These are phyloP conservation scores for Vanessa atalanta DNA, from an alignment of 1,140 invertebrate species.

Conservation along the genomic window DNA sequence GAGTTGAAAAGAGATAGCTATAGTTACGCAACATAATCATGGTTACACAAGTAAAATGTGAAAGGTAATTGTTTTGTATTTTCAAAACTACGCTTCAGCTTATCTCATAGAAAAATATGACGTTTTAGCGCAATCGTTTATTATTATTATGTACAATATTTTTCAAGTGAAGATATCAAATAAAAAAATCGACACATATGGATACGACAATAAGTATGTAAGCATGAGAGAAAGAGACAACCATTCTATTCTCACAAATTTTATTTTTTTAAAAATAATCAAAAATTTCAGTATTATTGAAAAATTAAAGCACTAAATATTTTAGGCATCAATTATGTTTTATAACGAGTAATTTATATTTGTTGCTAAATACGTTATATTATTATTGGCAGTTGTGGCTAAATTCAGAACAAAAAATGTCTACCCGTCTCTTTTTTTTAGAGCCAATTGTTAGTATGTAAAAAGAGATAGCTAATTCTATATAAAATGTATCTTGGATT, in stretches of 20 bases:
- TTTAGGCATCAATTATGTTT: neutral
- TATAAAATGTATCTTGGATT: neutral
- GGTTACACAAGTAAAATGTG: neutral
- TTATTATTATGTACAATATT: too few relatives aligned
- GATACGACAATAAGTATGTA: neutral
- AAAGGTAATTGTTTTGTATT: constrained; percentile 4
- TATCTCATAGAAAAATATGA: too few relatives aligned
- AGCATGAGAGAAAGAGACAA: constrained; percentile 17
- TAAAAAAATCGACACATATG: neutral
- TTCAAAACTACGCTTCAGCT: neutral
- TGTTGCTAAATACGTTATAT: neutral
- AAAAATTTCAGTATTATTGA: neutral
- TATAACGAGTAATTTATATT: neutral
- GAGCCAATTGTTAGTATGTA: neutral
- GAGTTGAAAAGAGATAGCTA: constrained; percentile 35
- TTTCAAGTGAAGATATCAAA: neutral
- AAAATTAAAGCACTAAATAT: neutral
- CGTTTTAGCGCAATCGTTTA: too few relatives aligned
- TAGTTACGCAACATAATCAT: constrained; percentile 31
- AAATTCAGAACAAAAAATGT: neutral
- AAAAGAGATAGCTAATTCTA: constrained; percentile 10
- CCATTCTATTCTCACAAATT: neutral
- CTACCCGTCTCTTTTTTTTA: constrained; percentile 6
- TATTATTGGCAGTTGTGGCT: neutral
- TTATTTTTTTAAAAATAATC: neutral